Percentiles rank a stretch among this genome's conserved stretches.
phyloP scores from a whole-genome alignment of 2,888 invertebrate species.

The Agonopterix arenella region DNA sequence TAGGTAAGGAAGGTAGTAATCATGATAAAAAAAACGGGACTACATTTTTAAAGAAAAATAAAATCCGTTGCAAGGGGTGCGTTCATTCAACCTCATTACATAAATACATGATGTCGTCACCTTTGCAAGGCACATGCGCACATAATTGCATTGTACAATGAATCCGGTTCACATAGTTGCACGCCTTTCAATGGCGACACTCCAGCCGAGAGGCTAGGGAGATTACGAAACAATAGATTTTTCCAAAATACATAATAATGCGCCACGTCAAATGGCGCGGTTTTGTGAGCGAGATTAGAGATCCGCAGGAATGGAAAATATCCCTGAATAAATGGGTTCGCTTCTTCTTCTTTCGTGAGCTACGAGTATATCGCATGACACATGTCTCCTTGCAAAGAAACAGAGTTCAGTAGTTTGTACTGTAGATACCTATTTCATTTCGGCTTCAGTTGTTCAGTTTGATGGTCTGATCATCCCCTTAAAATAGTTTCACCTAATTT shows the following conservation, averaged over 20 bases:
- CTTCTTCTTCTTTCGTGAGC: too few relatives aligned
- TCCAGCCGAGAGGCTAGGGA: conserved; percentile 52
- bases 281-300: conserved; percentile 54
- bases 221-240: conserved; percentile 73
- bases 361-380: too few relatives aligned
- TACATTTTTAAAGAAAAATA: not conserved
- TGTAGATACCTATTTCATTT: too few relatives aligned
- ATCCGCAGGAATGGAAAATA: conserved; percentile 23
- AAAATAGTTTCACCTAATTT: too few relatives aligned
- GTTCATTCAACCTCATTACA: conserved; percentile 43
- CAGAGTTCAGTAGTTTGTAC: too few relatives aligned
- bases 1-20: too few relatives aligned
- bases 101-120: conserved; percentile 51
- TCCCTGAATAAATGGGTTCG: too few relatives aligned
- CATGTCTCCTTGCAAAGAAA: too few relatives aligned
- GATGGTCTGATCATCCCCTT: too few relatives aligned
- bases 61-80: conserved; percentile 15
- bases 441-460: too few relatives aligned
- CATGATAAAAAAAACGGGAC: not conserved
- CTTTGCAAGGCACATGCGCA: conserved; percentile 39
- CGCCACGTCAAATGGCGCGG: conserved; percentile 67
- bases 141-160: conserved; percentile 33
- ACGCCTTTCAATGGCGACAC: conserved; percentile 48
- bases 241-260: conserved; percentile 75
- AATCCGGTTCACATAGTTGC: conserved; percentile 32